Evolutionary conservation across 1,140 invertebrate genomes (phyloP).

Genomic region (Cataglyphis hispanica): DNA sequence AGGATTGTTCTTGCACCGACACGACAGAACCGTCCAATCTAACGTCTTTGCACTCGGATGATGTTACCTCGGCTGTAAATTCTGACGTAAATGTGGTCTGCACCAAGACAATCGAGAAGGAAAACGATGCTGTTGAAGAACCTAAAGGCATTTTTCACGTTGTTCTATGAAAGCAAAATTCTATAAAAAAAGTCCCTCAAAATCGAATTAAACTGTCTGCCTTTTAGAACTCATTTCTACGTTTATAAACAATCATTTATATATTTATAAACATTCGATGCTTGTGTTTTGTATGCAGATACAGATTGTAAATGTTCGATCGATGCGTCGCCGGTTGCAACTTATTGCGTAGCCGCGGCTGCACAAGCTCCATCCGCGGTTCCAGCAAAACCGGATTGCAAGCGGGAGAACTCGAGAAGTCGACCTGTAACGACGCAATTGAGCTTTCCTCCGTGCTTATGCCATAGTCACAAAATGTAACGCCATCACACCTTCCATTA

Average conservation of each 20-base stretch:
- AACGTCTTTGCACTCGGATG: slow-evolving; percentile 73
- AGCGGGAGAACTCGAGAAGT: slow-evolving; percentile 41
- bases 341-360: slow-evolving; percentile 4
- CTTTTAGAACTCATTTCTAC: background rate
- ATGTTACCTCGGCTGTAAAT: slow-evolving; percentile 17
- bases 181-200: background rate
- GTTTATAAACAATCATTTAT: background rate
- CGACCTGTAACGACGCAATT: slow-evolving; percentile 12
- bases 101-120: background rate
- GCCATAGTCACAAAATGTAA: slow-evolving; percentile 72
- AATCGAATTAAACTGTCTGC: background rate
- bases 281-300: background rate
- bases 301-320: slow-evolving; percentile 52
- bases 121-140: background rate
- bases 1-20: slow-evolving; percentile 73
- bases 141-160: slow-evolving; percentile 18
- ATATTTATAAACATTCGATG: background rate
- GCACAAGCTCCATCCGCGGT: slow-evolving; percentile 2
- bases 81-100: slow-evolving; percentile 1
- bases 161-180: background rate
- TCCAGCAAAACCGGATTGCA: background rate
- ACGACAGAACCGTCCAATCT: slow-evolving; percentile 76
- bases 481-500: background rate
- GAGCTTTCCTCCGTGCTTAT: slow-evolving; percentile 59
- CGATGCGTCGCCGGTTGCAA: background rate